Percentiles rank a stretch among this genome's conserved stretches.
These are phyloP conservation scores for Pachyseris speciosa DNA, from an alignment of 64 coral and sea anemone genomes.

Conservation along the genomic window DNA sequence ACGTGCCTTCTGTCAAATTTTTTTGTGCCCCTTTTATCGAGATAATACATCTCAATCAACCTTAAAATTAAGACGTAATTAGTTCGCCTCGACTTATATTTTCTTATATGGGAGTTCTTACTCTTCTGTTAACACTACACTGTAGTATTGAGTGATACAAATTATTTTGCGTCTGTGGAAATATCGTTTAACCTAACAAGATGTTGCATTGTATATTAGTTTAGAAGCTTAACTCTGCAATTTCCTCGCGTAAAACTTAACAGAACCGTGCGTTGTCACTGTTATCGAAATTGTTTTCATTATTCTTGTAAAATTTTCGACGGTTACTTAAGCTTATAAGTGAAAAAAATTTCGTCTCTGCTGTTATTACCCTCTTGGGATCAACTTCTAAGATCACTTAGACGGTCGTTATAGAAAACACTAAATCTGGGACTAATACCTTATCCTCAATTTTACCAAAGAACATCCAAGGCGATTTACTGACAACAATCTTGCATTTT, in stretches of 20 bases:
- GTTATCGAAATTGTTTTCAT: background rate
- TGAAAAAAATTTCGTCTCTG: background rate
- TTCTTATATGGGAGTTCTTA: background rate
- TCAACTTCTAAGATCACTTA: background rate
- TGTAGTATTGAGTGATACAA: background rate
- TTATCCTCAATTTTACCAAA: background rate
- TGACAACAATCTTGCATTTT: too few species aligned
- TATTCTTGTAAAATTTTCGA: background rate
- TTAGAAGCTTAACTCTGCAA: background rate
- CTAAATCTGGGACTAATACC: background rate
- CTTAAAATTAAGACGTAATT: constrained; percentile 17
- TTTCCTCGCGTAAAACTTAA: background rate
- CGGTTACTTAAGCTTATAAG: background rate
- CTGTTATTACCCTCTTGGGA: background rate
- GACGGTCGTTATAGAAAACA: background rate
- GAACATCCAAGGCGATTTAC: background rate
- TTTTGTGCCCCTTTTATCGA: background rate
- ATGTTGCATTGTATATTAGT: too few species aligned
- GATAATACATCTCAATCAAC: constrained; percentile 32
- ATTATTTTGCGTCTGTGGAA: too few species aligned
- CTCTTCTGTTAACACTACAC: too few species aligned
- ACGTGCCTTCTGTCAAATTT: background rate
- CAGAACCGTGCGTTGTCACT: background rate
- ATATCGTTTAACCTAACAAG: too few species aligned
- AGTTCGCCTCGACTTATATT: background rate